Evolutionary conservation across 2,888 invertebrate genomes (phyloP).

Genomic region (Incurvaria masculella): DNA sequence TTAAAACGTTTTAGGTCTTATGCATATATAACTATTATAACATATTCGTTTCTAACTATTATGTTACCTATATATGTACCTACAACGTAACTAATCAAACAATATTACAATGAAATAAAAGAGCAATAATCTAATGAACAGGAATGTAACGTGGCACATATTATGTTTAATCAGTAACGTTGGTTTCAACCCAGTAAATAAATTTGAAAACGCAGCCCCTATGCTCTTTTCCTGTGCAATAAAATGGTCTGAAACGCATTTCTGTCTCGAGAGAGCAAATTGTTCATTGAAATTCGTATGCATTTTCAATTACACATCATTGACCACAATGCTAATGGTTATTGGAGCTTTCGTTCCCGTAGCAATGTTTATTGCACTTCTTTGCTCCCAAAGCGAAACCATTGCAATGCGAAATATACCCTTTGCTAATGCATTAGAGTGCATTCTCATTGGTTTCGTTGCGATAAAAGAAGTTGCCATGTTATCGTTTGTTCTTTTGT

Average conservation of each 20-base stretch:
- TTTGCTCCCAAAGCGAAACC: not conserved
- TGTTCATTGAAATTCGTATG: slow-evolving; percentile 42
- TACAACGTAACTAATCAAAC: too few species aligned
- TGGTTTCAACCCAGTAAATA: too few species aligned
- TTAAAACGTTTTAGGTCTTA: too few species aligned
- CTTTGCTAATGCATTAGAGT: not conserved
- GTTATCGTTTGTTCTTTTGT: too few species aligned
- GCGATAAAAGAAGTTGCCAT: too few species aligned
- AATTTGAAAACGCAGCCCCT: not conserved
- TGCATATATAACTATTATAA: too few species aligned
- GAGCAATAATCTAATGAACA: too few species aligned
- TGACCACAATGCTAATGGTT: slow-evolving; percentile 47
- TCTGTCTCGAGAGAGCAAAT: not conserved
- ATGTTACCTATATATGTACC: too few species aligned
- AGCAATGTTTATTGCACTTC: slow-evolving; percentile 30
- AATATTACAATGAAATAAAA: too few species aligned
- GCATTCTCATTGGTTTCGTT: not conserved
- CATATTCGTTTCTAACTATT: too few species aligned
- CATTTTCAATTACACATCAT: slow-evolving; percentile 52
- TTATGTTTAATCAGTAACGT: too few species aligned
- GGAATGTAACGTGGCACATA: too few species aligned
- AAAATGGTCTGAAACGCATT: not conserved
- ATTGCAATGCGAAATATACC: not conserved
- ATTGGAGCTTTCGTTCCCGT: slow-evolving; percentile 42
- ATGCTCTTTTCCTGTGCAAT: not conserved